phyloP scores from a whole-genome alignment of 2,113 vertebrate genomes.

The Petrocephalus microphthalmus region DNA sequence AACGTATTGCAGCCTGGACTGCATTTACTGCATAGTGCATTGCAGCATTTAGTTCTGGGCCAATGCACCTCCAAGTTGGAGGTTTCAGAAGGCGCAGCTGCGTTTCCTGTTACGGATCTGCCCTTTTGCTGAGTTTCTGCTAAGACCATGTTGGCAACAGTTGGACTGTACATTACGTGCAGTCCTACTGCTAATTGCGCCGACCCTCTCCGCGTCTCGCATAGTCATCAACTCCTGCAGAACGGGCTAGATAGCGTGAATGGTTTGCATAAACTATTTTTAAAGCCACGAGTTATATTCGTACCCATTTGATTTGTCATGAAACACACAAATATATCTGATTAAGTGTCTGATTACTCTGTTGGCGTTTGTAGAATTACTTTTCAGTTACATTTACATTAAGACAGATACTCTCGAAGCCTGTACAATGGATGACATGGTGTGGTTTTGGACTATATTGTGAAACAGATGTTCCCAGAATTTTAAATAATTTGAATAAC shows the following conservation, averaged over 20 bases:
- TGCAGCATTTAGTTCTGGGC: conserved; percentile 58
- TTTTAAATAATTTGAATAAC: conserved; percentile 33
- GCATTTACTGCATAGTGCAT: conserved; percentile 69
- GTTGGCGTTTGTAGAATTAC: background rate
- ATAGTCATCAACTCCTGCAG: background rate
- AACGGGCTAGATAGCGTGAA: background rate
- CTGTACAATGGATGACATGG: background rate
- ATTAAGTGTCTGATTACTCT: background rate
- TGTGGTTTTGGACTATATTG: background rate
- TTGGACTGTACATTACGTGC: conserved; percentile 65
- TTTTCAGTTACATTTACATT: background rate
- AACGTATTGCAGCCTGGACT: conserved; percentile 64
- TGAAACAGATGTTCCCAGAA: background rate
- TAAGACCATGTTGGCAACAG: conserved; percentile 22
- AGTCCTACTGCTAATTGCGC: conserved; percentile 59
- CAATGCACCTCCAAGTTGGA: conserved; percentile 77
- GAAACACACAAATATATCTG: background rate
- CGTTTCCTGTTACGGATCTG: conserved; percentile 86
- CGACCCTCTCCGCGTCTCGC: background rate
- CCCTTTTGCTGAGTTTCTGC: conserved; percentile 75
- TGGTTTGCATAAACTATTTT: background rate
- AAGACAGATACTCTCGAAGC: background rate
- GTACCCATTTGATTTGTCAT: background rate
- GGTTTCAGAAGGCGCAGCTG: conserved; percentile 72
- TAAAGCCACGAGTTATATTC: background rate